A percentile compares a stretch with the other conserved stretches of the same genome.
Evolutionary conservation across 1,140 invertebrate genomes (phyloP).

Genomic region (Drosophila pseudoananassae): DNA sequence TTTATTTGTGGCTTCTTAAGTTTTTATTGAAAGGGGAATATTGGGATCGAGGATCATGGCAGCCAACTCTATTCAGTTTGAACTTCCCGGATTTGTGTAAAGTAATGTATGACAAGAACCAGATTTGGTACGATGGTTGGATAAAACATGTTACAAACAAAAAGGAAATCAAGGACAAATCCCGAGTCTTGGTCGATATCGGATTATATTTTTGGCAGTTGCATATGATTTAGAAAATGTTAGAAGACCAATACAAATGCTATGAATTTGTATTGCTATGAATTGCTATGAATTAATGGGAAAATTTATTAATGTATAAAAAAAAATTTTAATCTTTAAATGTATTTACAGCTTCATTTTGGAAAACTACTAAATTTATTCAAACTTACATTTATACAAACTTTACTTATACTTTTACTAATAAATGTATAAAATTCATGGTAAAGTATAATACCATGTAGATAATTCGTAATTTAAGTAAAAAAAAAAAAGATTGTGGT

Average conservation of each 20-base stretch:
- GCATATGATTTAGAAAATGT: not conserved
- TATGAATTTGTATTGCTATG: not conserved
- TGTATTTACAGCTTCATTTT: no score
- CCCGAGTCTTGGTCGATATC: not conserved
- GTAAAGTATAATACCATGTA: no score
- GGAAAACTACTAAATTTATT: no score
- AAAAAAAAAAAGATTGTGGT: no score
- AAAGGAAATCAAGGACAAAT: not conserved
- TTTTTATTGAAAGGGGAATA: not conserved
- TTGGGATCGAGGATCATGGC: not conserved
- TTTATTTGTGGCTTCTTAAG: not conserved
- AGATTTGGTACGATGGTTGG: not conserved
- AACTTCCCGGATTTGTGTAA: not conserved
- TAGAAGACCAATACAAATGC: not conserved
- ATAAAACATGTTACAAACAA: not conserved
- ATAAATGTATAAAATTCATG: no score
- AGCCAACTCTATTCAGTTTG: not conserved
- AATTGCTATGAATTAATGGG: not conserved
- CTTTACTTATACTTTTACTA: no score
- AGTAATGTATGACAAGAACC: not conserved
- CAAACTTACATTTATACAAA: no score
- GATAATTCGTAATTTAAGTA: no score
- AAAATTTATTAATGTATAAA: not conserved
- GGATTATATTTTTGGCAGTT: not conserved
- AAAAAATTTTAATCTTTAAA: no score